phyloP scores from a whole-genome alignment of 2,113 vertebrate species.

The Petrocephalus microphthalmus region DNA sequence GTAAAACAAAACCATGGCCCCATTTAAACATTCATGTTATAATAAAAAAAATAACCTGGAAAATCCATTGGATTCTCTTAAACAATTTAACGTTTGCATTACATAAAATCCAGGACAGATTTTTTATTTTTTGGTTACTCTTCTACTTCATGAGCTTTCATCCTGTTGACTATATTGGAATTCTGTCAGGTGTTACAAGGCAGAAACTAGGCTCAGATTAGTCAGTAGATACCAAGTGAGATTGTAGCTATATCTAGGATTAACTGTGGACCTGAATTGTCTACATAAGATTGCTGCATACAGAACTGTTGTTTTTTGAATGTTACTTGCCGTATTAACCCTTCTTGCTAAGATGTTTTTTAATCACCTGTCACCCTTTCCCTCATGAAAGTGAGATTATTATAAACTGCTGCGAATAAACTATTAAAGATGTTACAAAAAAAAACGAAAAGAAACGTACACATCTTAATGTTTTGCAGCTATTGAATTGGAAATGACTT shows the following conservation, averaged over 20 bases:
- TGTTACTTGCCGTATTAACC: constrained; percentile 31
- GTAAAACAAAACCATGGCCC: not conserved
- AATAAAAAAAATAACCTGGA: not conserved
- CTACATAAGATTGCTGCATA: constrained; percentile 21
- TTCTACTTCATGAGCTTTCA: constrained; percentile 16
- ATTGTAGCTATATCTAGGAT: constrained; percentile 1
- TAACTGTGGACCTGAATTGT: constrained; percentile 16
- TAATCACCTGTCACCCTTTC: constrained; percentile 27
- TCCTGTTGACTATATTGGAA: not conserved
- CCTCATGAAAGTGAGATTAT: constrained; percentile 66
- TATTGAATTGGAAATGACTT: constrained; percentile 99
- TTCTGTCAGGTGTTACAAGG: not conserved
- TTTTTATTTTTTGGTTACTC: not conserved
- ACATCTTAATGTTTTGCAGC: constrained; percentile 99
- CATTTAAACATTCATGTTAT: not conserved
- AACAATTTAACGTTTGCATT: not conserved
- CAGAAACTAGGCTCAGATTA: constrained; percentile 1
- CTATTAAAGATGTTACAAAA: constrained; percentile 67
- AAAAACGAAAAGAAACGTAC: constrained; percentile 58
- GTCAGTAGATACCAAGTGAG: not conserved
- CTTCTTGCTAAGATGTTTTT: constrained; percentile 24
- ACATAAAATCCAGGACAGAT: not conserved
- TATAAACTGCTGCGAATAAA: constrained; percentile 70
- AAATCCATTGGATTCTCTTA: not conserved
- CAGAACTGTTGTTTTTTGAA: constrained; percentile 24